Percentiles rank a stretch among this genome's conserved stretches.
Conservation (phyloP, 2,797 vertebrate species). For the Sebastes steindachneri region DNA sequence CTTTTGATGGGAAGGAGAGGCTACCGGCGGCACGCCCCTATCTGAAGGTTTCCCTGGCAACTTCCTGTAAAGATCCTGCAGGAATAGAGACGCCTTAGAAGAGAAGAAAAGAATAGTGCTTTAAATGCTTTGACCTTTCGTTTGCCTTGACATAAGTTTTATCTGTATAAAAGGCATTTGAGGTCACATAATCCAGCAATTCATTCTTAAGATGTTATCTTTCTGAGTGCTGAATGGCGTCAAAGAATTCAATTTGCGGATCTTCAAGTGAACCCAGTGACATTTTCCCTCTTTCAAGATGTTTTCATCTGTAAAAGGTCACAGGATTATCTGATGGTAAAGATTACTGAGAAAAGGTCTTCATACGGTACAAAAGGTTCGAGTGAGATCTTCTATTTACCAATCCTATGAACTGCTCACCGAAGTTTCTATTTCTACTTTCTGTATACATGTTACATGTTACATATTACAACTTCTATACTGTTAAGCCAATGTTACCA, state of each 20-base stretch:
- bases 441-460: not conserved
- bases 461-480: too few species aligned
- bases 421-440: not conserved
- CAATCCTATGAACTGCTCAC: not conserved
- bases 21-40: conserved; percentile 48
- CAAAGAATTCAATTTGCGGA: not conserved
- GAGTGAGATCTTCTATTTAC: not conserved
- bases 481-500: not conserved
- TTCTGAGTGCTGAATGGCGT: not conserved
- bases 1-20: conserved; percentile 38
- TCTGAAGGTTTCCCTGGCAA: conserved; percentile 15
- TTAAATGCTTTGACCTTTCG: conserved; percentile 36
- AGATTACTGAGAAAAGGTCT: not conserved
- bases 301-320: not conserved
- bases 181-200: conserved; percentile 17
- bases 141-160: conserved; percentile 1
- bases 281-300: not conserved
- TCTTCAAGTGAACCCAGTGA: not conserved
- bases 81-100: not conserved
- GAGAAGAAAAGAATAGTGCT: conserved; percentile 9
- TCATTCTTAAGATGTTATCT: conserved; percentile 1
- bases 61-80: conserved; percentile 38
- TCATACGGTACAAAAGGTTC: not conserved
- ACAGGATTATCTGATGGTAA: not conserved
- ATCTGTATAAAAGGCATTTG: not conserved